phyloP scores from a whole-genome alignment of 2,797 vertebrate species.

The Knipowitschia caucasica region DNA sequence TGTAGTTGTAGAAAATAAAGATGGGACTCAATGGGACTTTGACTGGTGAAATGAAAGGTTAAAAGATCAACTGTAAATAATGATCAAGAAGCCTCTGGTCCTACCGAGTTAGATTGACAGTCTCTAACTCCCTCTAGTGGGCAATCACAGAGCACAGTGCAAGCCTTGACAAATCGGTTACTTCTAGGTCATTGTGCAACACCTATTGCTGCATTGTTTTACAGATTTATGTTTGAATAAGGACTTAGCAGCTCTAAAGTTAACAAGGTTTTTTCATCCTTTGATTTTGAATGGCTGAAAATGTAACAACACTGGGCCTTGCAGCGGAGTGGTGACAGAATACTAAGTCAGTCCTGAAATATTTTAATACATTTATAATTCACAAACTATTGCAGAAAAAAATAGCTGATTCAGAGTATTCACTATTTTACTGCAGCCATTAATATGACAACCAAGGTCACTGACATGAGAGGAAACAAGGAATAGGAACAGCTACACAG shows the following conservation, averaged over 20 bases:
- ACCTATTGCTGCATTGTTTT: not conserved
- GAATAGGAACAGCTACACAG: not conserved
- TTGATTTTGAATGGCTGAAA: not conserved
- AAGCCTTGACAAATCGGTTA: not conserved
- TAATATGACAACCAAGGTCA: constrained; percentile 48
- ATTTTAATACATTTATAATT: not conserved
- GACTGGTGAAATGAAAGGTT: no score
- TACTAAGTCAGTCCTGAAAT: no score
- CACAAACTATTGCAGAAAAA: not conserved
- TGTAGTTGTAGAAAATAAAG: no score
- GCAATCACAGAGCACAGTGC: not conserved
- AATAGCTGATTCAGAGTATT: constrained; percentile 4
- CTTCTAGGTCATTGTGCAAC: not conserved
- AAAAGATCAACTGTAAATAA: no score
- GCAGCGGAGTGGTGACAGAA: no score
- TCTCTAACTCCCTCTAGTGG: constrained; percentile 59
- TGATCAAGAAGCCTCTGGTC: no score
- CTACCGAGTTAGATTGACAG: constrained; percentile 6
- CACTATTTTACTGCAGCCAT: constrained; percentile 8
- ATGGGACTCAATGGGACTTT: no score
- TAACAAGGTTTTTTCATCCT: not conserved
- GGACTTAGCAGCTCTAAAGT: no score
- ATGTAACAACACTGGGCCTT: no score
- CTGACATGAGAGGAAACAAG: constrained; percentile 7
- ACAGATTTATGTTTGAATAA: not conserved